phyloP scores from a whole-genome alignment of 1,140 invertebrate species.

The Achatina immaculata region DNA sequence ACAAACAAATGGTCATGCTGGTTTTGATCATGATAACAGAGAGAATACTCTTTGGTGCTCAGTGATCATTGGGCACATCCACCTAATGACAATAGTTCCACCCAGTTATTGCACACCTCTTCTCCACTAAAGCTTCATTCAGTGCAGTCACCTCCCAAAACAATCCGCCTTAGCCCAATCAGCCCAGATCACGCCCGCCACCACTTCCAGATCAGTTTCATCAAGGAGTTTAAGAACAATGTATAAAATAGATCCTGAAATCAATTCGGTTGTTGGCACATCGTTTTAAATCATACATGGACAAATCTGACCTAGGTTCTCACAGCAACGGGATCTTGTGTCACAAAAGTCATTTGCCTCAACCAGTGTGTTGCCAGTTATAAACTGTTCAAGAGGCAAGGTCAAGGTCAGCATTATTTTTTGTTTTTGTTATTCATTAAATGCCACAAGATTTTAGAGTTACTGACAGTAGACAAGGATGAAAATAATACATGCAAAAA shows the following conservation, averaged over 20 bases:
- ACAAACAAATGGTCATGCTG: neutral
- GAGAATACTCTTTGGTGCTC: neutral
- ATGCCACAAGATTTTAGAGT: no score
- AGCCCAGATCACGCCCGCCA: slow-evolving; percentile 49
- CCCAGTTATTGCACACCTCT: neutral
- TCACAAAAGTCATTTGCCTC: slow-evolving; percentile 59
- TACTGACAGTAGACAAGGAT: no score
- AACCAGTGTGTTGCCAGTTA: slow-evolving; percentile 50
- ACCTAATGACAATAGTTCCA: neutral
- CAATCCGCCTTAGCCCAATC: slow-evolving; percentile 19
- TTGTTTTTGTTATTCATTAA: no score
- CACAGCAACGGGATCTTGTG: slow-evolving; percentile 44
- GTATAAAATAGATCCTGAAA: slow-evolving; percentile 54
- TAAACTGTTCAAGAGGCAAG: slow-evolving; percentile 63
- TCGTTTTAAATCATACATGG: slow-evolving; percentile 17
- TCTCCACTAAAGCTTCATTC: neutral
- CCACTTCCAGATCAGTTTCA: slow-evolving; percentile 49
- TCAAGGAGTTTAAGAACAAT: slow-evolving; percentile 54
- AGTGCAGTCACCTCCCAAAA: neutral
- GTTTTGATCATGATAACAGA: neutral
- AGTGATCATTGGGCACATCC: neutral
- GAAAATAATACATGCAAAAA: no score
- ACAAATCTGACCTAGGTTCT: slow-evolving; percentile 13
- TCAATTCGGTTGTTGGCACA: slow-evolving; percentile 35
- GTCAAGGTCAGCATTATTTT: slow-evolving; percentile 55